Evolutionary conservation across 2,888 invertebrate species (phyloP), one percentile per base, ranked within the genome.

Genomic region (Ophioninae sp.): DNA sequence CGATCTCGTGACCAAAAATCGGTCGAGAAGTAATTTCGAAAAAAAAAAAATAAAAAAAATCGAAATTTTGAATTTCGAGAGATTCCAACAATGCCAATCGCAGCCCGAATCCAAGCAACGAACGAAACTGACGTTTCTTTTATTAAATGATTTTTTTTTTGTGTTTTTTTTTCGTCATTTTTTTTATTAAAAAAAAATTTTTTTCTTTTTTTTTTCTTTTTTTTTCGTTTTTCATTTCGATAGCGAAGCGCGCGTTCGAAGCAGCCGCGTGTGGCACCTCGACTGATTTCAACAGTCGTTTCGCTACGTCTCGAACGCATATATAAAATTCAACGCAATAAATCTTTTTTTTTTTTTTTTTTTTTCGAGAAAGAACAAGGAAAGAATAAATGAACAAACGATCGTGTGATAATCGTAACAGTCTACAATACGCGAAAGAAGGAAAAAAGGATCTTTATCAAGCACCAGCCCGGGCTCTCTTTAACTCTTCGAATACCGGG

Each of bases 381-480:
- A 37, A 22, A 77, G n/a, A n/a, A n/a, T n/a, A n/a, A n/a, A 76
- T 58, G 23, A 78, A 39, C 56, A 23, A 83, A 81, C 65, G 63
- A 83, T 81, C 58, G 81, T 81, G 81, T n/a, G n/a, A 84, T 81
- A 74, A 75, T 84, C 71, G 71, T 84, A 84, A 84, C 81, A 84
- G 73, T 84, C 65, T 51, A 84, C 75, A 77, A n/a, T 78, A 73
- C 39, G 39, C 6, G 10, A 58, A 58, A 17, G 37, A 58, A 41
- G 67, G 74, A 77, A 77, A 71, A 71, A 68, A 77, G 65, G n/a
- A 51, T 80, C 56, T 64, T 39, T 59, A 73, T 83, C 72, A 81
- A 84, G 83, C 83, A 84, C 83, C 83, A 84, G 83, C 81, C 83
- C 83, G 77, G 74, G n/a, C n/a, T n/a, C 44, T 39, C 65, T n/a